phyloP scores from a whole-genome alignment of 2,888 invertebrate genomes.

The Halictus quadricinctus region DNA sequence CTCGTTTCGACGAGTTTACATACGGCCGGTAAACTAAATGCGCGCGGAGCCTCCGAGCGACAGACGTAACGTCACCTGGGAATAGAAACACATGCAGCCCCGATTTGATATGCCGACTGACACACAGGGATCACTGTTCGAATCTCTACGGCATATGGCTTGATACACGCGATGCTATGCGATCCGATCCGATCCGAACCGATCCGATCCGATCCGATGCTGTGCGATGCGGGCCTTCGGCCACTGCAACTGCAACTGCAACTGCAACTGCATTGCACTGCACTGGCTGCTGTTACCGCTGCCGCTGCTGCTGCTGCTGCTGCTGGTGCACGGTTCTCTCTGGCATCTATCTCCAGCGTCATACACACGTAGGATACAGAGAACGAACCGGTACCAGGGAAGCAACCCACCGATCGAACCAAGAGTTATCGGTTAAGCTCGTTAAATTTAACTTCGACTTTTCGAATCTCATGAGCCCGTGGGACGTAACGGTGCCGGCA shows the following conservation, averaged over 20 bases:
- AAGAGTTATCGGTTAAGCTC: slow-evolving; percentile 69
- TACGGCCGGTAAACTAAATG: slow-evolving; percentile 50
- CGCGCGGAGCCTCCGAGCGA: slow-evolving; percentile 54
- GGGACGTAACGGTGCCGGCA: slow-evolving; percentile 68
- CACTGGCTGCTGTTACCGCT: not conserved
- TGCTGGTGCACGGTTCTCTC: not conserved
- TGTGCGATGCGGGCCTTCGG: not conserved
- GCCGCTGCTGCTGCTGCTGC: not conserved
- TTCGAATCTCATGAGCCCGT: slow-evolving; percentile 63
- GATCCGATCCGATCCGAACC: not conserved
- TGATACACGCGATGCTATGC: slow-evolving; percentile 63
- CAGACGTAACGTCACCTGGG: slow-evolving; percentile 56
- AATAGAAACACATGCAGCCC: slow-evolving; percentile 58
- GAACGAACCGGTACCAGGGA: slow-evolving; percentile 34
- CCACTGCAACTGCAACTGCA: not conserved
- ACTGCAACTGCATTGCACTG: not conserved
- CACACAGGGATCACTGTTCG: slow-evolving; percentile 71
- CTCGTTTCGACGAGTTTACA: slow-evolving; percentile 47
- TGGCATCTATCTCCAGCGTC: slow-evolving; percentile 50
- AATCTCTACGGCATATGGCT: slow-evolving; percentile 70
- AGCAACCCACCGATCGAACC: slow-evolving; percentile 38
- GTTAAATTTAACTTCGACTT: slow-evolving; percentile 71
- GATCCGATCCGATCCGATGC: not conserved
- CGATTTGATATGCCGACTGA: slow-evolving; percentile 73
- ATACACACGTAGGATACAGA: slow-evolving; percentile 14